phyloP scores from a whole-genome alignment of 1,140 invertebrate species.

The Nilaparvata lugens region DNA sequence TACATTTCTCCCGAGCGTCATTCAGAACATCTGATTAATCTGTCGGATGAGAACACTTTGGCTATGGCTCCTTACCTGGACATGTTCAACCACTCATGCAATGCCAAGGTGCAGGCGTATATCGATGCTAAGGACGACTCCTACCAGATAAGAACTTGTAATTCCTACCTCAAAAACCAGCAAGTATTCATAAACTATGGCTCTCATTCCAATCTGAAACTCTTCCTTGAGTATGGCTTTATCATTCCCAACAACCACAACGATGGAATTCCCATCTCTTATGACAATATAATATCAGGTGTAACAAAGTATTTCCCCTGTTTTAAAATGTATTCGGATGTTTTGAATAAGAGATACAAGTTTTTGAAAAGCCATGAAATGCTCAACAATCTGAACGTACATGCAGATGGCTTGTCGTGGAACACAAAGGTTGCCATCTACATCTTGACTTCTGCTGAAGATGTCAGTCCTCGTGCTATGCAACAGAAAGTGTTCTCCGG shows the following conservation, averaged over 20 bases:
- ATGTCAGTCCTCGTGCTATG: constrained; percentile 26
- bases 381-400: constrained; percentile 42
- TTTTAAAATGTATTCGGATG: constrained; percentile 11
- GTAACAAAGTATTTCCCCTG: constrained; percentile 12
- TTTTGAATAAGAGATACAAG: constrained; percentile 35
- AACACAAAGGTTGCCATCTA: constrained; percentile 36
- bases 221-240: constrained; percentile 31
- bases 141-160: constrained; percentile 25
- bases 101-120: constrained; percentile 24
- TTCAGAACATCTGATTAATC: constrained; percentile 17
- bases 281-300: constrained; percentile 20
- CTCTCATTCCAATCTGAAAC: constrained; percentile 26
- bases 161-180: constrained; percentile 23
- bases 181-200: constrained; percentile 32
- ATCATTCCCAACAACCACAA: constrained; percentile 26
- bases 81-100: constrained; percentile 47
- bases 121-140: constrained; percentile 20
- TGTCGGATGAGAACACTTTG: constrained; percentile 33
- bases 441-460: constrained; percentile 28
- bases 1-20: constrained; percentile 25
- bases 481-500: constrained; percentile 32
- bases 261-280: constrained; percentile 20
- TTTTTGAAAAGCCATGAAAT: constrained; percentile 43
- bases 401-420: constrained; percentile 44
- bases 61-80: constrained; percentile 54